Base-by-base conservation (phyloP, 2,797 vertebrate genomes). In the Helarctos malayanus region DNA sequence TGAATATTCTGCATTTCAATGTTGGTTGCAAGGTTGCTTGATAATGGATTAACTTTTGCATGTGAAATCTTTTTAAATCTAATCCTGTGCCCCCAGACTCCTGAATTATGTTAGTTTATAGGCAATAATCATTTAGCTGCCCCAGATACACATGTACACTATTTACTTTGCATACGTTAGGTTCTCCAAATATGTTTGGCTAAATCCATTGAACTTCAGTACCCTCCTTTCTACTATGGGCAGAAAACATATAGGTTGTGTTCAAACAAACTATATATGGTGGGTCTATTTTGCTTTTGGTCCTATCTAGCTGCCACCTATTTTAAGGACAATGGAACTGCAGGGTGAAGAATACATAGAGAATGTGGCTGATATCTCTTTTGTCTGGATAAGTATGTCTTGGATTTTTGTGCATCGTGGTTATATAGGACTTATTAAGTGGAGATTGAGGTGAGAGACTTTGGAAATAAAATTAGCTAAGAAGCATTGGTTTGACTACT, bases 31-130 rank as follows among this genome's bases (percentile, higher is more conserved):
- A 79, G 27, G 38, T 23, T 83, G 45, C 38, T 35, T 89, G 73
- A 93, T 92, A 38, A 80, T 75, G 81, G 61, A 8, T 18, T 80
- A 68, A 83, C 90, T 96, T 91, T 90, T 78, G 27, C 38, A 89
- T 65, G 21, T 16, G 61, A 75, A 41, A 75, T 12, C 32, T 35
- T 92, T 92, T 97, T 78, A 23, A 75, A 56, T 65, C 35, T 83
- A 54, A 78, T 91, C 45, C 29, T 3, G 29, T 81, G n/a, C 16
- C 56, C 41, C 7, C 9, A 59, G 4, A 79, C 35, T 29, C 94
- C 41, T 45, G 32, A 92, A 49, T 61, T 83, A 35, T 71, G 41
- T 54, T 88, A 80, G 4, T 80, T 87, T 83, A 15, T 5, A 8
- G 19, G 10, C 8, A 80, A 38, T 73, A 75, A 10, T 56, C 9